Conservation (phyloP, 1,140 invertebrate species). For the Physella acuta region DNA sequence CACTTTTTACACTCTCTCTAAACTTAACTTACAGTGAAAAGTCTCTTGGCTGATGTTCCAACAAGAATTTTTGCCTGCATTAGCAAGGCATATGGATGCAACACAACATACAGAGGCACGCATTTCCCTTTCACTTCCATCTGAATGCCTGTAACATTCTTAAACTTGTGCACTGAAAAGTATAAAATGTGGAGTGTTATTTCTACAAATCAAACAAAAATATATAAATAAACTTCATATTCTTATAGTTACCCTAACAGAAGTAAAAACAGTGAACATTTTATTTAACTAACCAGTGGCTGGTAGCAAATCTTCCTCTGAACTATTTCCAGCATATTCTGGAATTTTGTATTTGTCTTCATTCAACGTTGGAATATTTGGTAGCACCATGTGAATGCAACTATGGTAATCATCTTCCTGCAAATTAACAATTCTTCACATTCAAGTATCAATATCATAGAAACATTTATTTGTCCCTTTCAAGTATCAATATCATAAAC, state of each 20-base stretch:
- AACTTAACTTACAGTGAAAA: constrained; percentile 56
- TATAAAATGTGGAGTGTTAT: constrained; percentile 3
- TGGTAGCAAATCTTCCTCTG: no score
- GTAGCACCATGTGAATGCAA: background rate
- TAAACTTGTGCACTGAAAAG: constrained; percentile 36
- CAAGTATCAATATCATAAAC: background rate
- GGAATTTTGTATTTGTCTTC: no score
- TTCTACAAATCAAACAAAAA: background rate
- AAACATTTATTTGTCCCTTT: background rate
- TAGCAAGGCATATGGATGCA: constrained; percentile 57
- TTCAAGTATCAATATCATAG: background rate
- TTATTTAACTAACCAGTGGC: no score
- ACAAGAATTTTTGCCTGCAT: constrained; percentile 48
- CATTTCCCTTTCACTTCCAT: constrained; percentile 56
- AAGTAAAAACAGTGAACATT: no score
- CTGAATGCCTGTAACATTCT: constrained; percentile 52
- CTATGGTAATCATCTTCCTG: background rate
- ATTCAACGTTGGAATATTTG: background rate
- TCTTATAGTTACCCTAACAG: no score
- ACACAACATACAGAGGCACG: constrained; percentile 52
- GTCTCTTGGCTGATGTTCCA: constrained; percentile 52
- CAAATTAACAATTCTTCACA: background rate
- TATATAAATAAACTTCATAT: no score
- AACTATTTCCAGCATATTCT: no score
- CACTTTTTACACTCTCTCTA: no score